These are phyloP conservation scores for Drosophila paulistorum DNA, from an alignment of 1,140 invertebrate species.

Conservation along the genomic window DNA sequence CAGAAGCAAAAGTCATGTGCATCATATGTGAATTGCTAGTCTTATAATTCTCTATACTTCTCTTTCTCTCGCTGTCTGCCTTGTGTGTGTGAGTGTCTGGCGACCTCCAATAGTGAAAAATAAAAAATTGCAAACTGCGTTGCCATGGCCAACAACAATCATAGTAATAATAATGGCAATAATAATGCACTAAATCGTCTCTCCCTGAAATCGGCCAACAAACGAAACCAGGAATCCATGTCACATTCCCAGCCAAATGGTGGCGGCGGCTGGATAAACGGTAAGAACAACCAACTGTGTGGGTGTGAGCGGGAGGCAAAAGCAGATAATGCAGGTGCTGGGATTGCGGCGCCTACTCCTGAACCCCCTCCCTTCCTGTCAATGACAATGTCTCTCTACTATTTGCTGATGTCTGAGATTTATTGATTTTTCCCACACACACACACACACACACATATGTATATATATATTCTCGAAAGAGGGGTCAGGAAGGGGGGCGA, in stretches of 20 bases:
- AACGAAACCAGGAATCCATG: constrained; percentile 84
- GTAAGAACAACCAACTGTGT: constrained; percentile 84
- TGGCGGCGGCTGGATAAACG: constrained; percentile 89
- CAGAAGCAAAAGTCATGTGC: neutral
- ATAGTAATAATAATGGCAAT: constrained; percentile 52
- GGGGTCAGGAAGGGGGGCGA: constrained; percentile 1
- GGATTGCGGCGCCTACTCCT: neutral
- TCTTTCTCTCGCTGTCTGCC: neutral
- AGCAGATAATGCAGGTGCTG: constrained; percentile 35
- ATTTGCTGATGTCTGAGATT: constrained; percentile 37
- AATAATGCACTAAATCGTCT: constrained; percentile 68
- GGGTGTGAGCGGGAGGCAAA: neutral
- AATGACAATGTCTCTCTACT: neutral
- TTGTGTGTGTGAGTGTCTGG: neutral
- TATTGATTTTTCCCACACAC: constrained; percentile 69
- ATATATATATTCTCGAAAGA: neutral
- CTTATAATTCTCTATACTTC: neutral
- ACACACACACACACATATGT: constrained; percentile 11
- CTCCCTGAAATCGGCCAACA: constrained; percentile 66
- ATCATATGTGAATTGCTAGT: constrained; percentile 10
- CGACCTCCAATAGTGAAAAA: constrained; percentile 9
- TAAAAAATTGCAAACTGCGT: constrained; percentile 6
- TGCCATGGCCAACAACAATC: constrained; percentile 64
- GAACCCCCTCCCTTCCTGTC: neutral
- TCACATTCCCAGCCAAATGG: constrained; percentile 90